Conservation (phyloP, 2,888 invertebrate genomes). For the Cheilosia variabilis region DNA sequence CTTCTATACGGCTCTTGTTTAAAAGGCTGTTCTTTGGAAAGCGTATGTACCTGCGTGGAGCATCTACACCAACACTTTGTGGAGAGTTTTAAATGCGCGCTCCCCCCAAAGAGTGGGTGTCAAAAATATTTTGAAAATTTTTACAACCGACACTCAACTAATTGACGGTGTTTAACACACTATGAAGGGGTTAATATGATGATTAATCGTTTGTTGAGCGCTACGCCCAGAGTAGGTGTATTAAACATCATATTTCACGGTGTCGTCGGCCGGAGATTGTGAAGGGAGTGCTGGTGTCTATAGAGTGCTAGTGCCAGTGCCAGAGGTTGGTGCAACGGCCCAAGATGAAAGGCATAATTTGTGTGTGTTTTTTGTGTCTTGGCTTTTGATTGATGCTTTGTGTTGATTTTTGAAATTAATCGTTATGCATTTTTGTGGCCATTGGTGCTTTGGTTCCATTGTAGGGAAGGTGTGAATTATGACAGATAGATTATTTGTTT, state of each 20-base stretch:
- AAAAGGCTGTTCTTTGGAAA: constrained; percentile 26
- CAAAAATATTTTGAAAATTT: constrained; percentile 71
- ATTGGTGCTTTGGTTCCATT: constrained; percentile 35
- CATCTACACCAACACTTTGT: constrained; percentile 46
- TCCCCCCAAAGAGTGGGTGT: constrained; percentile 60
- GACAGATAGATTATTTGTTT: constrained; percentile 55
- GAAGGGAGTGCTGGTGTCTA: constrained; percentile 24
- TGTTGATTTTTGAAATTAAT: constrained; percentile 63
- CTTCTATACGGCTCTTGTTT: not conserved
- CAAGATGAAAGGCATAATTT: constrained; percentile 43
- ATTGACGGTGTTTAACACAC: constrained; percentile 64
- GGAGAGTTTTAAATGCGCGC: constrained; percentile 57
- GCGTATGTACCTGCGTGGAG: constrained; percentile 25
- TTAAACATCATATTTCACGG: constrained; percentile 74
- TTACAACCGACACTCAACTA: constrained; percentile 66
- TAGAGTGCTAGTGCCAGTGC: not conserved
- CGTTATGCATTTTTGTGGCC: constrained; percentile 60
- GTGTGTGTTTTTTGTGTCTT: constrained; percentile 16
- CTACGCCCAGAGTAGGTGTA: constrained; percentile 64
- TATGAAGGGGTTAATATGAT: constrained; percentile 73
- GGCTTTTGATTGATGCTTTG: constrained; percentile 45
- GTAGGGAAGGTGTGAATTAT: constrained; percentile 55
- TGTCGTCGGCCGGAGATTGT: not conserved
- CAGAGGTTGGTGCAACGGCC: constrained; percentile 36
- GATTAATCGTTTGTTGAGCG: constrained; percentile 71